Percentiles rank a stretch among this genome's conserved stretches.
Evolutionary conservation across 2,888 invertebrate genomes (phyloP).

Genomic region (Tenthredo livida): DNA sequence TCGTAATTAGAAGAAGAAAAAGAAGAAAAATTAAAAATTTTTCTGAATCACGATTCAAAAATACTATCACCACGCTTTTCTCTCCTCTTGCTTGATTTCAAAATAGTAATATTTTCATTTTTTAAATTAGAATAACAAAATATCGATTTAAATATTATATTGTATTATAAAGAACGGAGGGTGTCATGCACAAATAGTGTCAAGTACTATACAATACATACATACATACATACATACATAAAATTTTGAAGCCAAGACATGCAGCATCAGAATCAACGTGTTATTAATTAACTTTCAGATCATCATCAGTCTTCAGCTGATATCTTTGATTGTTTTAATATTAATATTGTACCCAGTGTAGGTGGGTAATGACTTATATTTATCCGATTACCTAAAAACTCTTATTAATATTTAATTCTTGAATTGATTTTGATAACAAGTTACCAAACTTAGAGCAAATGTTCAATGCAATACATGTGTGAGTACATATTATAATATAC

Average conservation of each 20-base stretch:
- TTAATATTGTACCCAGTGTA: background rate
- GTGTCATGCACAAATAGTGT: constrained; percentile 27
- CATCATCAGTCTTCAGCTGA: background rate
- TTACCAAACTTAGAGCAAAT: constrained; percentile 10
- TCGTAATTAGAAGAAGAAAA: background rate
- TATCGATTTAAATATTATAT: background rate
- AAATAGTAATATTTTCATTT: background rate
- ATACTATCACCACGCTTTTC: background rate
- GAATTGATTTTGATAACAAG: background rate
- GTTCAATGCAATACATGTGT: constrained; percentile 9
- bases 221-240: background rate
- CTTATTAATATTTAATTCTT: background rate
- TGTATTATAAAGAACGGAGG: background rate
- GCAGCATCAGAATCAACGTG: constrained; percentile 6
- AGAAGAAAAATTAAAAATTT: background rate
- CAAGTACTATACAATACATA: constrained; percentile 17
- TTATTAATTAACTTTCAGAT: background rate
- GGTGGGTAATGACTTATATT: constrained; percentile 9
- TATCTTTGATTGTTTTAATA: background rate
- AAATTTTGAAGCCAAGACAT: background rate
- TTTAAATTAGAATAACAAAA: background rate
- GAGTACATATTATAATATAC: background rate
- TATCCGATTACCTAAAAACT: background rate
- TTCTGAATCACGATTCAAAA: background rate
- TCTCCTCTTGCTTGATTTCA: background rate